A percentile compares a stretch with the other conserved stretches of the same genome.
These are phyloP conservation scores for Eretmodus cyanostictus DNA, from an alignment of 2,113 vertebrate genomes.

Conservation along the genomic window DNA sequence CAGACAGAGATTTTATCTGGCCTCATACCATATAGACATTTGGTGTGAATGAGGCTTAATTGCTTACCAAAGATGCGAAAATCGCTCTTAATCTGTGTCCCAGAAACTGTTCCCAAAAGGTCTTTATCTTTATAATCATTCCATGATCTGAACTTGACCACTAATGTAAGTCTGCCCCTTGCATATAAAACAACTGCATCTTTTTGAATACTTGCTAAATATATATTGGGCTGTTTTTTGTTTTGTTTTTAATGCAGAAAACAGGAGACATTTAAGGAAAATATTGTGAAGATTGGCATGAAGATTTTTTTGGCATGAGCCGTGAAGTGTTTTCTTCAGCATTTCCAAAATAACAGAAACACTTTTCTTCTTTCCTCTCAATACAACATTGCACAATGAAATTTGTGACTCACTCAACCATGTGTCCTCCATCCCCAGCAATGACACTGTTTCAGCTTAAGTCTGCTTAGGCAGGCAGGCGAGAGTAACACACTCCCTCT, in stretches of 20 bases:
- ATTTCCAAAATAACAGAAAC: neutral
- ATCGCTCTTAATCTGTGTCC: slow-evolving; percentile 50
- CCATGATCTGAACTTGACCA: neutral
- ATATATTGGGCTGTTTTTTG: neutral
- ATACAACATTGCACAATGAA: neutral
- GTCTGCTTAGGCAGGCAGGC: slow-evolving; percentile 17
- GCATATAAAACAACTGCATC: neutral
- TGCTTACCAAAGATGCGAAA: slow-evolving; percentile 39
- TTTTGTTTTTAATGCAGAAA: neutral
- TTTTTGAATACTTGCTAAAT: neutral
- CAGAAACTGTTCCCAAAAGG: slow-evolving; percentile 33
- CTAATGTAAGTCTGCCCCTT: neutral
- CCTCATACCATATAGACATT: neutral
- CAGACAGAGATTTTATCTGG: neutral
- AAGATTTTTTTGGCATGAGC: neutral
- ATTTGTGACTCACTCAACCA: slow-evolving; percentile 26
- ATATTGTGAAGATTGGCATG: neutral
- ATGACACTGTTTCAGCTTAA: slow-evolving; percentile 34
- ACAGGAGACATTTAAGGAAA: neutral
- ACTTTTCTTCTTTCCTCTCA: neutral
- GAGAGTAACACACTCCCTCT: slow-evolving; percentile 35
- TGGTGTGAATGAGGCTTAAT: slow-evolving; percentile 41
- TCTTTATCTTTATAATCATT: slow-evolving; percentile 31
- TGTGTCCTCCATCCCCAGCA: slow-evolving; percentile 10
- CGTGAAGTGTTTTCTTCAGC: neutral